Evolutionary conservation across 1,140 invertebrate genomes (phyloP).

Genomic region (Melanaphis sacchari): DNA sequence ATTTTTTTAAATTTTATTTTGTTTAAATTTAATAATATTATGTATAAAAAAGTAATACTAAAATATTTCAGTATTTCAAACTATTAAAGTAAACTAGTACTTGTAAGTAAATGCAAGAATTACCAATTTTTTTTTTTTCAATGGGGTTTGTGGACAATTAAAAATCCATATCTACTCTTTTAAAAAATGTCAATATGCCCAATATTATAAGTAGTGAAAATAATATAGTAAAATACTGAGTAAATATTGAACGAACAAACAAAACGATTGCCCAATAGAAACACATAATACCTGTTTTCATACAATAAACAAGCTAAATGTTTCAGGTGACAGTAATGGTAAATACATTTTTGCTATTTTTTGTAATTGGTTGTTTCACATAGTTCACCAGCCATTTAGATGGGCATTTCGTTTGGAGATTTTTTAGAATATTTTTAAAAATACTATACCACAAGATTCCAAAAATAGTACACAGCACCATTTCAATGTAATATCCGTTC

Average conservation of each 20-base stretch:
- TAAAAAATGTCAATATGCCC: not conserved
- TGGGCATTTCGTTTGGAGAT: not conserved
- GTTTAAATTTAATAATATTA: not conserved
- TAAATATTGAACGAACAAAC: not conserved
- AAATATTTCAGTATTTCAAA: not conserved
- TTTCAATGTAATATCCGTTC: not conserved
- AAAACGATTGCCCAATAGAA: not conserved
- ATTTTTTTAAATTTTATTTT: not conserved
- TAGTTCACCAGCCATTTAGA: not conserved
- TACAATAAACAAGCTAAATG: not conserved
- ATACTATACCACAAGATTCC: not conserved
- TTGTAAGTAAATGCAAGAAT: not conserved
- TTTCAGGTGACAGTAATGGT: not conserved
- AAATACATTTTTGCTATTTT: not conserved
- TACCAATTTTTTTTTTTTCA: not conserved
- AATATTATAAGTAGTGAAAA: not conserved
- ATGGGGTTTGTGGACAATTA: not conserved
- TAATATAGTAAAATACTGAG: not conserved
- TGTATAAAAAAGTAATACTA: not conserved
- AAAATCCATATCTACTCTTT: not conserved
- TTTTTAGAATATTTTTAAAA: not conserved
- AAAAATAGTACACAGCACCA: not conserved
- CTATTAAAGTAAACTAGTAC: not conserved
- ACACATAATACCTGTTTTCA: not conserved
- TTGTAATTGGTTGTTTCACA: not conserved